Evolutionary conservation across 2,797 vertebrate genomes (phyloP).

Genomic region (Lutjanus campechanus): DNA sequence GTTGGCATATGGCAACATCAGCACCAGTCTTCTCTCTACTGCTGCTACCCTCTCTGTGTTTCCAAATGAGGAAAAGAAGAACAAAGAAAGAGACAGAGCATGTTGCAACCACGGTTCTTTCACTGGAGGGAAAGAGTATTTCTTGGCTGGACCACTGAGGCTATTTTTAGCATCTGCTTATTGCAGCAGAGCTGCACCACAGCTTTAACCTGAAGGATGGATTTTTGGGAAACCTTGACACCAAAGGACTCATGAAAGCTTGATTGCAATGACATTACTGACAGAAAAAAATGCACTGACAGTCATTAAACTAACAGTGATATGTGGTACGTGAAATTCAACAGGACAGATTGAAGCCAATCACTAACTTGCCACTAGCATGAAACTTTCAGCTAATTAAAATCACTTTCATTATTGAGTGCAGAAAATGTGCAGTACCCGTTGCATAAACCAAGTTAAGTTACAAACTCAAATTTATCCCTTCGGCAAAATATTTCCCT

Average conservation of each 20-base stretch:
- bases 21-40: constrained; percentile 33
- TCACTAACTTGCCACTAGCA: not conserved
- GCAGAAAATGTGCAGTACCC: not conserved
- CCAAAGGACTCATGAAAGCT: constrained; percentile 26
- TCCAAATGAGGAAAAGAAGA: constrained; percentile 49
- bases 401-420: not conserved
- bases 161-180: constrained; percentile 79
- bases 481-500: too few relatives aligned
- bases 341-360: not conserved
- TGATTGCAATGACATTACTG: constrained; percentile 26
- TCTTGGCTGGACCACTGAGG: constrained; percentile 57
- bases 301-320: constrained; percentile 17
- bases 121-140: constrained; percentile 53
- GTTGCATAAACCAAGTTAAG: too few relatives aligned
- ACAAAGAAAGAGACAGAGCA: constrained; percentile 61
- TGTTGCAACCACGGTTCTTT: constrained; percentile 50
- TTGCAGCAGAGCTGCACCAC: constrained; percentile 51
- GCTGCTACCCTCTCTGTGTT: constrained; percentile 28
- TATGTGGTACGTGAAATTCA: not conserved
- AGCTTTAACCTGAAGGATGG: constrained; percentile 52
- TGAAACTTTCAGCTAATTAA: not conserved
- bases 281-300: constrained; percentile 9
- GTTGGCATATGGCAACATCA: constrained; percentile 31
- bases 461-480: too few relatives aligned
- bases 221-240: constrained; percentile 35